Evolutionary conservation across 2,113 vertebrate species (phyloP), one percentile per base, ranked within the genome.

Genomic region (Ophiodon elongatus): DNA sequence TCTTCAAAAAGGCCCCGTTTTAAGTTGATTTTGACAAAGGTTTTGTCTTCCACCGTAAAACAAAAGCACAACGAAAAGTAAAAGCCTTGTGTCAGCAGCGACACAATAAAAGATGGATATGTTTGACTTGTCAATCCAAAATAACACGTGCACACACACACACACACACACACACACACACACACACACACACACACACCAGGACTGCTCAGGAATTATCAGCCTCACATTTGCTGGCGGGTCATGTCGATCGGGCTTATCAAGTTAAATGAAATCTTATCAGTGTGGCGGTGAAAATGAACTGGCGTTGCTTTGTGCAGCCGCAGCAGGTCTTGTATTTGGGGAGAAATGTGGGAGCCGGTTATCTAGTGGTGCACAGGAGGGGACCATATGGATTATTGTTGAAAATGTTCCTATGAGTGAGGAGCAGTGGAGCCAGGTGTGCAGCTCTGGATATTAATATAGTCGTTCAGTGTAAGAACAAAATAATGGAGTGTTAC

Each of bases 321-420:
- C 72, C 62, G 56, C 57, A 83, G 52, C 69, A 45, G 47, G 75
- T 82, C 43, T 74, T 41, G 4, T 33, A 37, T 76, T 85, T 76
- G 23, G 31, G 8, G 27, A 6, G 0, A 50, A 31, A 6, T 3
- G 25, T 25, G 73, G 25, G 8, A 37, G 54, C 14, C 25, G 66
- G 69, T 74, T 72, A 66, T 67, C 33, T 63, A 45, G 65, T 23
- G 54, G 64, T 41, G 41, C 86, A 82, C 56, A 66, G 66, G 60
- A 65, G 27, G 71, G 59, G 71, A 41, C 59, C n/a, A 45, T 84
- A 52, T 88, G 50, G 82, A 84, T 84, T 78, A 77, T 70, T 65
- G 29, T 31, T 68, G 45, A 47, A 82, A 84, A 2, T 66, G 65
- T 78, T 64, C 52, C 50, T 25, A 33, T 54, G 57, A 54, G 39